Percentiles rank a stretch among this genome's conserved stretches.
Conservation (phyloP, 2,113 vertebrate species). For the Pantherophis guttatus region DNA sequence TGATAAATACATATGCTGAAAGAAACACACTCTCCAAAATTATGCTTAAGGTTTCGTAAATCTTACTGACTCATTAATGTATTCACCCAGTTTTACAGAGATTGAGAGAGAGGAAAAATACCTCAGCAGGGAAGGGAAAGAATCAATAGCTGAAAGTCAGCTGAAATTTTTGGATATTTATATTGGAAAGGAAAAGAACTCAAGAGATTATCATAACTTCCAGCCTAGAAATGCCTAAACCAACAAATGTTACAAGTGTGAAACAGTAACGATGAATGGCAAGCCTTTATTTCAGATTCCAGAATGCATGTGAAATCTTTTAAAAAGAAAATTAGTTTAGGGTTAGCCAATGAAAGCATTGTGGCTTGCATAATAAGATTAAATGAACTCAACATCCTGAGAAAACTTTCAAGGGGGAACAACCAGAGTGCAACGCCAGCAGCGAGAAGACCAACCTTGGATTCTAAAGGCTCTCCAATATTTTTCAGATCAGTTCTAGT, state of each 20-base stretch:
- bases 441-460: neutral
- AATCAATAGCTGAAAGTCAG: neutral
- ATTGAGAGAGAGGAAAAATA: neutral
- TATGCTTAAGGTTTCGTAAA: neutral
- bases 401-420: neutral
- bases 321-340: neutral
- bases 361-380: neutral
- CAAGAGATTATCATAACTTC: neutral
- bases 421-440: neutral
- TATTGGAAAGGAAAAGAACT: conserved; percentile 11
- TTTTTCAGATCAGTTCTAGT: neutral
- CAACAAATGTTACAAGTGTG: conserved; percentile 19
- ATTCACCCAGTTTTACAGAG: neutral
- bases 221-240: conserved; percentile 10
- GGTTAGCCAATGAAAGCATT: neutral
- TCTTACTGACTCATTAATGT: neutral
- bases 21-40: neutral
- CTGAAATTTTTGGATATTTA: conserved; percentile 6
- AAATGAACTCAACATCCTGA: neutral
- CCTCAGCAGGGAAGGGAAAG: neutral
- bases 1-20: neutral
- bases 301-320: neutral
- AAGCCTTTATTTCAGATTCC: conserved; percentile 8
- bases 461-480: neutral
- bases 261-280: neutral